phyloP scores from a whole-genome alignment of 2,888 invertebrate species.

The Hoplodrina ambigua region DNA sequence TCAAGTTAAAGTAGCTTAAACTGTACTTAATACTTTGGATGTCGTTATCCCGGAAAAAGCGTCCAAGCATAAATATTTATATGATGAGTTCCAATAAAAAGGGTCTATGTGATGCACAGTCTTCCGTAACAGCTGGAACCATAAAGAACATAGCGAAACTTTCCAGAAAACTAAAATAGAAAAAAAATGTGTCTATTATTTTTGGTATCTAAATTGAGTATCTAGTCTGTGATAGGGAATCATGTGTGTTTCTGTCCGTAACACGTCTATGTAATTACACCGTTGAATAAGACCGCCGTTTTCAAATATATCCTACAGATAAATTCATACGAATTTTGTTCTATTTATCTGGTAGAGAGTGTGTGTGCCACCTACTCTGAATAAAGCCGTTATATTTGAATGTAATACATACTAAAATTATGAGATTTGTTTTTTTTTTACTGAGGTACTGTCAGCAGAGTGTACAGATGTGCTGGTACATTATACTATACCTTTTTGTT shows the following conservation, averaged over 20 bases:
- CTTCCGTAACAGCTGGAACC: conserved; percentile 54
- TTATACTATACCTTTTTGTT: too few relatives aligned
- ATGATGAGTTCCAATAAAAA: conserved; percentile 10
- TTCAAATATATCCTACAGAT: conserved; percentile 3
- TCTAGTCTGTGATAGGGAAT: conserved; percentile 85
- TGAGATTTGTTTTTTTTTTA: neutral
- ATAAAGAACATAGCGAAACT: conserved; percentile 44
- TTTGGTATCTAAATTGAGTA: conserved; percentile 71
- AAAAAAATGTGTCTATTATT: conserved; percentile 39
- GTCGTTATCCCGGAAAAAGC: neutral
- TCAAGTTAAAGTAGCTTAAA: conserved; percentile 7
- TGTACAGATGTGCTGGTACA: neutral
- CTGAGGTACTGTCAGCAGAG: neutral
- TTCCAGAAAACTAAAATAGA: conserved; percentile 31
- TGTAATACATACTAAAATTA: neutral
- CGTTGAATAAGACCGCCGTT: neutral
- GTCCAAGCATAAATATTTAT: neutral
- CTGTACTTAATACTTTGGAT: conserved; percentile 40
- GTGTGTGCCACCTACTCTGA: neutral
- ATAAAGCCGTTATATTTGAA: neutral
- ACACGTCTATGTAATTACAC: conserved; percentile 37
- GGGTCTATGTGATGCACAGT: conserved; percentile 35
- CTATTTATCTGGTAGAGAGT: conserved; percentile 6
- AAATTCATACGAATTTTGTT: neutral
- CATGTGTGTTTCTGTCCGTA: conserved; percentile 69